Evolutionary conservation across 1,140 invertebrate species (phyloP).

Genomic region (Elysia chlorotica): DNA sequence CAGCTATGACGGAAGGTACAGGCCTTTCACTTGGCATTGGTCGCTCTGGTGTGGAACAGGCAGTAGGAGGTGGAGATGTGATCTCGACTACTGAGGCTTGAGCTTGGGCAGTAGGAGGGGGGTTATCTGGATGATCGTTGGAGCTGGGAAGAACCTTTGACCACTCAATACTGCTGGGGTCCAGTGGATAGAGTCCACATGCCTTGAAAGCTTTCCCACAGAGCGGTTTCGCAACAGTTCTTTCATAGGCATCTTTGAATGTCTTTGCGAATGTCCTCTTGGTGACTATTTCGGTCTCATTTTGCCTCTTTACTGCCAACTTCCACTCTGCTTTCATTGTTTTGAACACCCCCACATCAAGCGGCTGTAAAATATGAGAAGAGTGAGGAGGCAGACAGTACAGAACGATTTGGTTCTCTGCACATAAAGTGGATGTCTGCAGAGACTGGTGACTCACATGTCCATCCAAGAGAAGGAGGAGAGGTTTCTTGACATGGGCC

Average conservation of each 20-base stretch:
- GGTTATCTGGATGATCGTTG: no score
- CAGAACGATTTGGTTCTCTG: constrained; percentile 19
- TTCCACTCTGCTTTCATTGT: constrained; percentile 5
- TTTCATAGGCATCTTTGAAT: neutral
- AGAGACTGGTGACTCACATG: constrained; percentile 22
- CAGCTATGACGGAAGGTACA: no score
- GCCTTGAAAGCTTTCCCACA: neutral
- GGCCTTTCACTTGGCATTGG: no score
- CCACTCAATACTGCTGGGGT: neutral
- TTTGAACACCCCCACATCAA: neutral
- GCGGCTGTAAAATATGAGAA: constrained; percentile 8
- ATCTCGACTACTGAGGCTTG: no score
- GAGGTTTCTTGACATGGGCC: neutral
- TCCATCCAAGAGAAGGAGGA: constrained; percentile 21
- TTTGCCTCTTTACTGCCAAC: neutral
- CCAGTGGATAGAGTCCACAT: neutral
- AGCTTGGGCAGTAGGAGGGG: no score
- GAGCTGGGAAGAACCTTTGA: neutral
- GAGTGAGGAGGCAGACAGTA: constrained; percentile 23
- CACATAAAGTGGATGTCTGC: constrained; percentile 10
- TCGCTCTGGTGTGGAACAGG: no score
- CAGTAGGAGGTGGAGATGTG: no score
- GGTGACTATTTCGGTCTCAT: neutral
- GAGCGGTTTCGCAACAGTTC: neutral
- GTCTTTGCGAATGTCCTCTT: neutral